These are phyloP conservation scores for Xenops minutus DNA, from an alignment of 2,797 vertebrate genomes.

Conservation along the genomic window DNA sequence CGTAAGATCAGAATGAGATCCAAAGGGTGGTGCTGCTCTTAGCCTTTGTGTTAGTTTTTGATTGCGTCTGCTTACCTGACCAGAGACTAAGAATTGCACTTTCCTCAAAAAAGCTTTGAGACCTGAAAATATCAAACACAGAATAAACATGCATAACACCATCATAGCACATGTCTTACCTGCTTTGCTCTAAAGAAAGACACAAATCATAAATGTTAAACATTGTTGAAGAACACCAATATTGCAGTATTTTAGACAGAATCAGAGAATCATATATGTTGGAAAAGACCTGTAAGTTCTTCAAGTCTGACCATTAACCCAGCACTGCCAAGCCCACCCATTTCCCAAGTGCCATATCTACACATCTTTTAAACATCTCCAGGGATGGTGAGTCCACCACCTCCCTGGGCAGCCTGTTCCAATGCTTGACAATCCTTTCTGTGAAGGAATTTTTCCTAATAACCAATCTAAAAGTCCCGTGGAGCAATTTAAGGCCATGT, in stretches of 20 bases:
- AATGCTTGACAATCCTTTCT: accelerated
- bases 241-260: not conserved
- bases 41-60: not conserved
- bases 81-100: not conserved
- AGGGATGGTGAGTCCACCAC: accelerated
- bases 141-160: not conserved
- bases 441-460: not conserved
- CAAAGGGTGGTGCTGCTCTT: not conserved
- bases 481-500: accelerated
- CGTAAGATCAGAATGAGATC: not conserved
- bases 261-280: not conserved
- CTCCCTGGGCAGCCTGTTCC: not conserved
- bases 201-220: not conserved
- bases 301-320: not conserved
- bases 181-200: not conserved
- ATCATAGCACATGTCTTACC: not conserved
- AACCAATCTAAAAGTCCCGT: not conserved
- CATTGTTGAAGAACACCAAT: not conserved
- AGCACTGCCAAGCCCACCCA: accelerated
- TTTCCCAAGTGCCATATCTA: accelerated
- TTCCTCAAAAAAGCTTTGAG: not conserved
- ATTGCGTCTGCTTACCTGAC: not conserved
- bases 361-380: accelerated
- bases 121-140: not conserved
- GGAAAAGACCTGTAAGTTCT: not conserved